Evolutionary conservation across 2,888 invertebrate species (phyloP).

Genomic region (Schizotus pectinicornis): DNA sequence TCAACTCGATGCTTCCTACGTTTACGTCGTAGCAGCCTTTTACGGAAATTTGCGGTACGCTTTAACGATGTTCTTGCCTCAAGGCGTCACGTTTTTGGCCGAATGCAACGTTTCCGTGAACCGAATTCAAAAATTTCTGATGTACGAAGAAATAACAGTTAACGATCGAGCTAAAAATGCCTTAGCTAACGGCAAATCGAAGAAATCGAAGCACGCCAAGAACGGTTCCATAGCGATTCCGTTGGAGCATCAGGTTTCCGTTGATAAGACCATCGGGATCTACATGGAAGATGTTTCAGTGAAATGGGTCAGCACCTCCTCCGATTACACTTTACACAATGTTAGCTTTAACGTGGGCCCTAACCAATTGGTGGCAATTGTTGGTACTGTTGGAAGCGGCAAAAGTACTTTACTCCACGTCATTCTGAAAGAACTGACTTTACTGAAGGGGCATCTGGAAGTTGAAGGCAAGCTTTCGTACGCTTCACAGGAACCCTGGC

Average conservation of each 20-base stretch:
- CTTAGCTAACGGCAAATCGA: constrained; percentile 36
- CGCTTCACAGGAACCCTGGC: constrained; percentile 66
- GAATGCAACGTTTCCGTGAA: constrained; percentile 76
- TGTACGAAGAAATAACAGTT: constrained; percentile 52
- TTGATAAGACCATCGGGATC: constrained; percentile 57
- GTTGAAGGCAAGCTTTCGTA: constrained; percentile 61
- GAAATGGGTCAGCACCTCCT: constrained; percentile 66
- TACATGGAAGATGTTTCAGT: constrained; percentile 67
- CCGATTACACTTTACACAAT: constrained; percentile 68
- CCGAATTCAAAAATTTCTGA: constrained; percentile 66
- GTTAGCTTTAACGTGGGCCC: constrained; percentile 68
- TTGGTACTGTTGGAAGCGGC: constrained; percentile 32
- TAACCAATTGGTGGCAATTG: constrained; percentile 27
- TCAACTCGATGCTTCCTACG: constrained; percentile 76
- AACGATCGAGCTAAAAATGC: not conserved
- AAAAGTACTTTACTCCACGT: constrained; percentile 28
- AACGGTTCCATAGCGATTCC: constrained; percentile 2
- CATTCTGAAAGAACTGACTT: constrained; percentile 20
- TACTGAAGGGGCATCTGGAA: constrained; percentile 44
- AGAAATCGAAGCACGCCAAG: constrained; percentile 12
- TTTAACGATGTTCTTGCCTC: constrained; percentile 90
- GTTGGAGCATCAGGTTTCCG: not conserved
- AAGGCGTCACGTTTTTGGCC: constrained; percentile 77
- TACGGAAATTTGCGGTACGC: constrained; percentile 84
- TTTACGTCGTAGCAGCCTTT: constrained; percentile 85